Percentiles rank a stretch among this genome's conserved stretches.
phyloP scores from a whole-genome alignment of 2,113 vertebrate genomes.

The Lophius piscatorius region DNA sequence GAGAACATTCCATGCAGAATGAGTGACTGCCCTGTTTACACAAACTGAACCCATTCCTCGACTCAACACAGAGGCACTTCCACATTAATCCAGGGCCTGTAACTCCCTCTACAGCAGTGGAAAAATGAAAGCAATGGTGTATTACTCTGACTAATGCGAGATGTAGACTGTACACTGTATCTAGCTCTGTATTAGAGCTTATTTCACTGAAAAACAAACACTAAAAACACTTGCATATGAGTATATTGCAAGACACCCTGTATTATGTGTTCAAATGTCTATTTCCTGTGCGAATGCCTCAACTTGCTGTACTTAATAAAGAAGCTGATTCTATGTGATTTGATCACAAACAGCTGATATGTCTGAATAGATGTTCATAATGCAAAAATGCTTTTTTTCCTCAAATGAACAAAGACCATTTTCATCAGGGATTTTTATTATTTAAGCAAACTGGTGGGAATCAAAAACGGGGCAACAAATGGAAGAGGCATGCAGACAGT shows the following conservation, averaged over 20 bases:
- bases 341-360: conserved; percentile 28
- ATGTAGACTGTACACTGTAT: conserved; percentile 85
- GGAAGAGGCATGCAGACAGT: conserved; percentile 36
- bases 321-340: conserved; percentile 85
- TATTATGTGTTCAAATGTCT: conserved; percentile 82
- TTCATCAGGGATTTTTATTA: conserved; percentile 58
- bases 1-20: conserved; percentile 75
- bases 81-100: conserved; percentile 56
- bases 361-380: conserved; percentile 24
- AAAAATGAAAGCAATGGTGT: conserved; percentile 80
- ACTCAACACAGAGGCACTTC: conserved; percentile 55
- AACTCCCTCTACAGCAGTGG: conserved; percentile 45
- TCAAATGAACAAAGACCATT: conserved; percentile 10
- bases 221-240: conserved; percentile 81
- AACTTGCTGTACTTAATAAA: conserved; percentile 90
- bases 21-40: conserved; percentile 80
- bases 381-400: background rate
- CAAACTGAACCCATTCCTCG: conserved; percentile 61
- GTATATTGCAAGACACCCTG: conserved; percentile 81
- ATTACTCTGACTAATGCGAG: conserved; percentile 70
- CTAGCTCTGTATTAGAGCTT: conserved; percentile 75
- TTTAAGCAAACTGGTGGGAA: conserved; percentile 50
- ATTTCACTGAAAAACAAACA: conserved; percentile 83
- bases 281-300: conserved; percentile 86
- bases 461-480: conserved; percentile 41